A percentile compares a stretch with the other conserved stretches of the same genome.
Evolutionary conservation across 2,888 invertebrate genomes (phyloP).

Genomic region (Allophyes oxyacanthae): DNA sequence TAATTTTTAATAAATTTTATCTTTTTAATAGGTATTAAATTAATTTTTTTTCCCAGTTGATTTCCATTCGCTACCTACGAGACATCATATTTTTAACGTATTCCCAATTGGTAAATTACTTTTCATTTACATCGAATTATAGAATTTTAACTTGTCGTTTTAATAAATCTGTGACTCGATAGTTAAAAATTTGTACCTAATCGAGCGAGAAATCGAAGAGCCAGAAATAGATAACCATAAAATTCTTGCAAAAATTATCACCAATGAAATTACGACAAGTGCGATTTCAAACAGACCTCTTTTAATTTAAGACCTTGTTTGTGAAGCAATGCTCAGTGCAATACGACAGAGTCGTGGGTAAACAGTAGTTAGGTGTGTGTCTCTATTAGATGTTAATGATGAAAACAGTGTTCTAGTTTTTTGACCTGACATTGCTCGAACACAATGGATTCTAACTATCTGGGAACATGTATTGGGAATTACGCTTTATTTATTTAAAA

Average conservation of each 20-base stretch:
- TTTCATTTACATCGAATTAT: too few relatives aligned
- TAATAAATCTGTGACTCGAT: not conserved
- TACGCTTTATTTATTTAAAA: too few relatives aligned
- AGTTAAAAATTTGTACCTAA: slow-evolving; percentile 15
- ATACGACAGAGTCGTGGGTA: slow-evolving; percentile 44
- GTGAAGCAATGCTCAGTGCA: slow-evolving; percentile 36
- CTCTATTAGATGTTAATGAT: slow-evolving; percentile 19
- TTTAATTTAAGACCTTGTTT: slow-evolving; percentile 35
- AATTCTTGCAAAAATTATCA: slow-evolving; percentile 22
- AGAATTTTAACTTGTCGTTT: too few relatives aligned
- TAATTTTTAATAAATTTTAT: too few relatives aligned
- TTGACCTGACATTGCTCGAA: slow-evolving; percentile 25
- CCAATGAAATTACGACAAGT: not conserved
- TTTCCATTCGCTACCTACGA: too few relatives aligned
- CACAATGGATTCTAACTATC: slow-evolving; percentile 21
- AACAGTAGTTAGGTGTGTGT: slow-evolving; percentile 26
- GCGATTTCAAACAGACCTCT: slow-evolving; percentile 13
- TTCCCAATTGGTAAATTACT: too few relatives aligned
- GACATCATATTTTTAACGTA: too few relatives aligned
- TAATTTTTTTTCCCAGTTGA: too few relatives aligned
- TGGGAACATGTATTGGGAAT: slow-evolving; percentile 32
- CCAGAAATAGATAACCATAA: slow-evolving; percentile 11
- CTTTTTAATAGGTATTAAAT: too few relatives aligned
- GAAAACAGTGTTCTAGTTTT: slow-evolving; percentile 42
- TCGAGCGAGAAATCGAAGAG: slow-evolving; percentile 20